These are phyloP conservation scores for Etia nguti DNA, from an alignment of 2,113 vertebrate species.

Conservation along the genomic window DNA sequence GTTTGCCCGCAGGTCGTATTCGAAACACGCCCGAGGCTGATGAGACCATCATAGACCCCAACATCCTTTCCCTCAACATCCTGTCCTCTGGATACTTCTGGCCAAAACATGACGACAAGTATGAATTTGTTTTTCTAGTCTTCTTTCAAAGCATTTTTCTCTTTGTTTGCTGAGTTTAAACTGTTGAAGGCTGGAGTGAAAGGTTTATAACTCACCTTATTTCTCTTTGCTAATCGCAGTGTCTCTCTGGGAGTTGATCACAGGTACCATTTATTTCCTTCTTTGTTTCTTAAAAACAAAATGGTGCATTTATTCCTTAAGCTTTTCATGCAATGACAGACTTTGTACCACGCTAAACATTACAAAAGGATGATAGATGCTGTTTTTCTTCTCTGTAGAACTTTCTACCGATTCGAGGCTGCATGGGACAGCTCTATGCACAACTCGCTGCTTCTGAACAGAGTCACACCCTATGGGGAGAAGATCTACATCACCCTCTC, in stretches of 20 bases:
- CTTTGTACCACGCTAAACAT: background rate
- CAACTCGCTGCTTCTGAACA: constrained; percentile 94
- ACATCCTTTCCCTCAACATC: constrained; percentile 97
- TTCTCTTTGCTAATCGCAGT: constrained; percentile 72
- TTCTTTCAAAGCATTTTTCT: background rate
- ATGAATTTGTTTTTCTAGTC: background rate
- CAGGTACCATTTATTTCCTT: constrained; percentile 78
- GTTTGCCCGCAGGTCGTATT: constrained; percentile 82
- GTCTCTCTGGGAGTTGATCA: constrained; percentile 88
- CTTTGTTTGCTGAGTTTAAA: constrained; percentile 22
- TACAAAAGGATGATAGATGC: background rate
- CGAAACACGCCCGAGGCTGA: constrained; percentile 93
- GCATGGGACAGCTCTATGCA: constrained; percentile 99
- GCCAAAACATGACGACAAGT: constrained; percentile 94
- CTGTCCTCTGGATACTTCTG: constrained; percentile 85
- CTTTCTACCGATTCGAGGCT: constrained; percentile 91
- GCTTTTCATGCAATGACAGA: background rate
- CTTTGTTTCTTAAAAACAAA: background rate
- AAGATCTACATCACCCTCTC: constrained; percentile 98
- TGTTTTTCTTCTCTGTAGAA: constrained; percentile 70
- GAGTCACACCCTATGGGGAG: constrained; percentile 93
- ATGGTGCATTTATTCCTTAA: background rate
- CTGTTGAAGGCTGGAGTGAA: constrained; percentile 22
- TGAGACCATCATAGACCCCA: constrained; percentile 94
- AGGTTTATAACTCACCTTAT: constrained; percentile 47